Evolutionary conservation across 2,888 invertebrate genomes (phyloP).

Genomic region (Palloptera scutellata): DNA sequence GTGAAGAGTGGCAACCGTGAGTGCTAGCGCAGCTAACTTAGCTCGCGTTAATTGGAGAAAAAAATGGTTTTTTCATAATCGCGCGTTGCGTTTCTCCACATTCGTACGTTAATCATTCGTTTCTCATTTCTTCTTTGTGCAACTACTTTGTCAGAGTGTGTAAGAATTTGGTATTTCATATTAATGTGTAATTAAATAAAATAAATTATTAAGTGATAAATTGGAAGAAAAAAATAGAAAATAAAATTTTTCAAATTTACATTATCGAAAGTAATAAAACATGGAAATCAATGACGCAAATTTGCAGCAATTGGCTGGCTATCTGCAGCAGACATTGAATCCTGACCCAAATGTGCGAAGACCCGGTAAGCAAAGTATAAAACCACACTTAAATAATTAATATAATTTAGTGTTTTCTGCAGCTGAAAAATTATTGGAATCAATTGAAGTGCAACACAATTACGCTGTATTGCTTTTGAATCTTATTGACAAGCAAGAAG

Average conservation of each 20-base stretch:
- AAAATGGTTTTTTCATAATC: constrained; percentile 32
- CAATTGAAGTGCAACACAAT: constrained; percentile 89
- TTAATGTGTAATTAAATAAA: constrained; percentile 7
- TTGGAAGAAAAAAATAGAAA: background rate
- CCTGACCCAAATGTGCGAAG: constrained; percentile 82
- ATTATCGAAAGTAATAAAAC: constrained; percentile 6
- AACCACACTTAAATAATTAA: constrained; percentile 6
- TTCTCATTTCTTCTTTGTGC: constrained; percentile 15
- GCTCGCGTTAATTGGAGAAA: constrained; percentile 1
- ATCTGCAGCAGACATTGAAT: constrained; percentile 87
- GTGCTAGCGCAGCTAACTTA: constrained; percentile 19
- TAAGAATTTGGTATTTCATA: background rate
- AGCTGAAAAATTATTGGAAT: constrained; percentile 93
- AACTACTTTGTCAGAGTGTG: too few species aligned
- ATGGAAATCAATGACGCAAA: constrained; percentile 94
- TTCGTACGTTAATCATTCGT: constrained; percentile 14
- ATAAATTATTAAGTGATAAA: background rate
- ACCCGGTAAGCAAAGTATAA: constrained; percentile 71
- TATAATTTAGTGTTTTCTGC: constrained; percentile 11
- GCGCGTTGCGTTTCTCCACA: constrained; percentile 36
- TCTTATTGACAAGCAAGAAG: constrained; percentile 82
- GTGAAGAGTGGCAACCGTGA: too few species aligned
- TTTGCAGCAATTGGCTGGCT: constrained; percentile 80
- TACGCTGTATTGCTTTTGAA: constrained; percentile 87
- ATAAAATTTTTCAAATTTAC: background rate